Conservation (phyloP, 2,797 vertebrate genomes). For the Paedocypris micromegethes region DNA sequence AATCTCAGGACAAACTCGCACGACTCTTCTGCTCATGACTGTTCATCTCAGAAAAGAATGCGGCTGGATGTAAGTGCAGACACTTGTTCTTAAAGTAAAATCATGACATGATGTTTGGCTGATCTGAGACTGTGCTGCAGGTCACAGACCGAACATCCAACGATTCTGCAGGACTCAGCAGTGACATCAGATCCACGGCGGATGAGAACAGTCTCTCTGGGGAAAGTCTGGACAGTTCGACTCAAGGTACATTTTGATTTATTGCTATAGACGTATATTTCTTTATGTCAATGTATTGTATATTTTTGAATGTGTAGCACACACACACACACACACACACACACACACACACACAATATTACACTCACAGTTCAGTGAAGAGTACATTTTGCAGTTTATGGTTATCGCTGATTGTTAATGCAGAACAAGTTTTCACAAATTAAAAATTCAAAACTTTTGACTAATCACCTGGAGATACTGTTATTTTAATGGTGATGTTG, state of each 20-base stretch:
- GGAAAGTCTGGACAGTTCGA: conserved; percentile 82
- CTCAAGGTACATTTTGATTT: conserved; percentile 71
- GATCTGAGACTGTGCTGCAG: conserved; percentile 45
- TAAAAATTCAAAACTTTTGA: too few relatives aligned
- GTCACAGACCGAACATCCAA: conserved; percentile 63
- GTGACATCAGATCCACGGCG: conserved; percentile 60
- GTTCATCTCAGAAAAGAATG: conserved; percentile 69
- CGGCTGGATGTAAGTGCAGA: conserved; percentile 83
- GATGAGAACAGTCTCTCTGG: conserved; percentile 88
- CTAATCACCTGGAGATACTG: too few relatives aligned
- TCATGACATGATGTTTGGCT: neutral
- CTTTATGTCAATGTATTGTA: neutral
- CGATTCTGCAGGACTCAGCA: conserved; percentile 56
- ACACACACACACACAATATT: too few relatives aligned
- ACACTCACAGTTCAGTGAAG: too few relatives aligned
- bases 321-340: neutral
- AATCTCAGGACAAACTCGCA: conserved; percentile 72
- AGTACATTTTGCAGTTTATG: too few relatives aligned
- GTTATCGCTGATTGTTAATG: too few relatives aligned
- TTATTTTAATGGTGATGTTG: too few relatives aligned
- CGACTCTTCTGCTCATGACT: conserved; percentile 59
- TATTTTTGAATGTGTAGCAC: conserved; percentile 3
- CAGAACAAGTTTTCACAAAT: too few relatives aligned
- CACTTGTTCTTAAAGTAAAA: neutral
- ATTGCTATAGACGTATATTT: neutral